Percentiles rank a stretch among this genome's conserved stretches.
These are phyloP conservation scores for Drosophila ananassae DNA, from an alignment of 1,140 invertebrate genomes.

Conservation along the genomic window DNA sequence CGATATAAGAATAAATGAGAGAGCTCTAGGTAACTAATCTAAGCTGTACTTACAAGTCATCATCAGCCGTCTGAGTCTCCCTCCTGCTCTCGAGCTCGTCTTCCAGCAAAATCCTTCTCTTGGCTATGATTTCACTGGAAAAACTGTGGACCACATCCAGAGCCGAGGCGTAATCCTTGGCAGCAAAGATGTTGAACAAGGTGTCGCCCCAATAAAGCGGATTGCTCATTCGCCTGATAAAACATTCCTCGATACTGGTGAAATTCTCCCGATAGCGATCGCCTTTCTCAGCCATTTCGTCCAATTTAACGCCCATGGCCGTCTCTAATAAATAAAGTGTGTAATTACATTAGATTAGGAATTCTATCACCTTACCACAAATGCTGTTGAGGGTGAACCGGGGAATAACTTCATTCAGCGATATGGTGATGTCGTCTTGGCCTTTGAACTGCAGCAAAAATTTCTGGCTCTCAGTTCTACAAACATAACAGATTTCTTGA, in stretches of 20 bases:
- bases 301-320: conserved; percentile 89
- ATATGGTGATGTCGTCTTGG: conserved; percentile 29
- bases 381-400: conserved; percentile 91
- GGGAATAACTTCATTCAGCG: conserved; percentile 83
- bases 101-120: conserved; percentile 50
- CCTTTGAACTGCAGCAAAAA: conserved; percentile 67
- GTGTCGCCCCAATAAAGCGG: conserved; percentile 55
- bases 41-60: conserved; percentile 41
- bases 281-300: conserved; percentile 67
- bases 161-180: conserved; percentile 40
- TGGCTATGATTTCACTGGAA: conserved; percentile 76
- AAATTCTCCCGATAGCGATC: conserved; percentile 73
- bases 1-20: rapidly evolving
- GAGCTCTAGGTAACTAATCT: rapidly evolving
- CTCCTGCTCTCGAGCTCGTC: conserved; percentile 17
- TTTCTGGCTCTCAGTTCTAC: conserved; percentile 82
- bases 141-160: conserved; percentile 63
- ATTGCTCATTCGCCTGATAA: conserved; percentile 62
- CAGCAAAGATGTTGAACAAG: conserved; percentile 56
- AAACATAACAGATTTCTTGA: not conserved
- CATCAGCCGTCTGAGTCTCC: conserved; percentile 28
- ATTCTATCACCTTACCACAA: conserved; percentile 85
- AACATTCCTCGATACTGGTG: conserved; percentile 59
- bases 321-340: conserved; percentile 86
- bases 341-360: not conserved